These are phyloP conservation scores for Chloromyia formosa DNA, from an alignment of 2,888 invertebrate species.

Conservation along the genomic window DNA sequence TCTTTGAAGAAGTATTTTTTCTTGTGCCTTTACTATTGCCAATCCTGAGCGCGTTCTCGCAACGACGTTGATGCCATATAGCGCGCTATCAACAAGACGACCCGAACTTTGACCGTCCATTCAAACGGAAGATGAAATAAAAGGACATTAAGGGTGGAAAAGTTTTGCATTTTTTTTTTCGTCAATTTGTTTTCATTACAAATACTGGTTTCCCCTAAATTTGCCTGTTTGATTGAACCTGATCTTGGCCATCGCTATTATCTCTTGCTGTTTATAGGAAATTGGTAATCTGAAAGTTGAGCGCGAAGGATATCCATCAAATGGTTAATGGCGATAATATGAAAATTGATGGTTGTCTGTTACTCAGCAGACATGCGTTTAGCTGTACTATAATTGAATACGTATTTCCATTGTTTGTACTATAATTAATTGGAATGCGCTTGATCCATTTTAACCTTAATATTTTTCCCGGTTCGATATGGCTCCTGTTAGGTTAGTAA, in stretches of 20 bases:
- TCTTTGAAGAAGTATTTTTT: conserved; percentile 38
- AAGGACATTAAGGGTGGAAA: conserved; percentile 33
- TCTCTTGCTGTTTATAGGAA: background rate
- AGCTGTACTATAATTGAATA: no score
- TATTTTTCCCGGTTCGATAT: no score
- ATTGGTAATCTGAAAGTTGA: background rate
- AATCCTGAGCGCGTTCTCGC: background rate
- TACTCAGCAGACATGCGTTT: no score
- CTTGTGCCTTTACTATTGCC: background rate
- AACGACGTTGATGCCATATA: background rate
- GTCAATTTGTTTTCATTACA: conserved; percentile 46
- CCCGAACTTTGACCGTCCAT: conserved; percentile 23
- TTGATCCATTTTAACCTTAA: no score
- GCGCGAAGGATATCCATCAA: no score
- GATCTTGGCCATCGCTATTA: background rate
- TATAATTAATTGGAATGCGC: no score
- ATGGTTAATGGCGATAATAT: no score
- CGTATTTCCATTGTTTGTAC: no score
- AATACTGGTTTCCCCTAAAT: conserved; percentile 46
- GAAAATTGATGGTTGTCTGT: no score
- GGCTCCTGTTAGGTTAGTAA: no score
- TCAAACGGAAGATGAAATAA: conserved; percentile 15
- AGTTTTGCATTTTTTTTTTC: conserved; percentile 36
- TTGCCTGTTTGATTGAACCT: conserved; percentile 40
- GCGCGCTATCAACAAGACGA: conserved; percentile 10